Percentiles rank a stretch among this genome's conserved stretches.
These are phyloP conservation scores for Polia nebulosa DNA, from an alignment of 2,888 invertebrate species.

Conservation along the genomic window DNA sequence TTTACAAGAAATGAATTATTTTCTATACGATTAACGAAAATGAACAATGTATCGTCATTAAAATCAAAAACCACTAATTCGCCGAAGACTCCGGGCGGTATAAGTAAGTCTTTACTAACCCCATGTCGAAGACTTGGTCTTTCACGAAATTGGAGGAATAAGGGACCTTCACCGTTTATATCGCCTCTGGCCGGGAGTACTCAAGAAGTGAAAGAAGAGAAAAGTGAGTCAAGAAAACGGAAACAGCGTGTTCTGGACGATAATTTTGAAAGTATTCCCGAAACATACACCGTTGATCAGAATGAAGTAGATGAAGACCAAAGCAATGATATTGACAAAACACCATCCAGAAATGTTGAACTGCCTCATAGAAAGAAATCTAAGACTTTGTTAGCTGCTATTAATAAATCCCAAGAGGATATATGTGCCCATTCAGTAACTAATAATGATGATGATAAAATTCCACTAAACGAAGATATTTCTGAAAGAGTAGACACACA, in stretches of 20 bases:
- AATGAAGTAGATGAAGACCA: conserved; percentile 35
- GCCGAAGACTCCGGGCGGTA: conserved; percentile 88
- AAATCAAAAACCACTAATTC: conserved; percentile 77
- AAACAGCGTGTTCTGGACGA: conserved; percentile 69
- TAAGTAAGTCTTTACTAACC: conserved; percentile 88
- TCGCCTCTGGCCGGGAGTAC: conserved; percentile 77
- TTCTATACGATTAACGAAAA: conserved; percentile 53
- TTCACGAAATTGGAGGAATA: conserved; percentile 86
- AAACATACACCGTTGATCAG: conserved; percentile 17
- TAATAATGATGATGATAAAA: conserved; percentile 19
- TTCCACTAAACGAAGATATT: conserved; percentile 28
- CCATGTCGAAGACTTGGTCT: conserved; percentile 90
- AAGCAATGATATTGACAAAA: conserved; percentile 61
- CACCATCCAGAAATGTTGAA: conserved; percentile 75
- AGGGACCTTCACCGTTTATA: conserved; percentile 82
- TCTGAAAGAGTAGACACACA: not conserved
- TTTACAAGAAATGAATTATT: conserved; percentile 17
- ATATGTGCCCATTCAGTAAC: conserved; percentile 5
- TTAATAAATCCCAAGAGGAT: conserved; percentile 62
- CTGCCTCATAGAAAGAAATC: conserved; percentile 78
- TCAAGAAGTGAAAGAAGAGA: conserved; percentile 65
- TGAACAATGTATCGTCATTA: conserved; percentile 78
- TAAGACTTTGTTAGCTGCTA: conserved; percentile 72
- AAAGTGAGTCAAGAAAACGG: conserved; percentile 73
- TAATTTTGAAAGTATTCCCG: conserved; percentile 43